Base-by-base conservation (phyloP, 2,797 vertebrate genomes). In the Cetoscarus ocellatus region DNA sequence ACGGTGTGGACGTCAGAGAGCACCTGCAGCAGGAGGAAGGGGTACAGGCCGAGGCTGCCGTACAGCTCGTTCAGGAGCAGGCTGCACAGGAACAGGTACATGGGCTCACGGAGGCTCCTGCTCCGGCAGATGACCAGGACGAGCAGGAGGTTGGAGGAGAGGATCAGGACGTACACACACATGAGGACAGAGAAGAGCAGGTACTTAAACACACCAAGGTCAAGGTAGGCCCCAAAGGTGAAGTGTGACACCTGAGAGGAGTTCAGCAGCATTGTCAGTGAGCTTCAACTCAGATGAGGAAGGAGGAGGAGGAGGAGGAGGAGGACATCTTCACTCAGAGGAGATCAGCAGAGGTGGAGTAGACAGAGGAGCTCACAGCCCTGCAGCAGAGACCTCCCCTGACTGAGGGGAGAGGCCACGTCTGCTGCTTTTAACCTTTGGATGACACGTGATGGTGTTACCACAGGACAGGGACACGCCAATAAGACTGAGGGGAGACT, bases 21-120 rank as follows among this genome's bases (percentile, higher is more conserved):
- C 7, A 88, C 67, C 48, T 85, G 74, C 19, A 43, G 0, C 65
- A 86, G 44, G 8, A 86, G 65, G 17, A 73, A 68, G 11, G 86
- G 84, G 52, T 75, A 82, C 48, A 87, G 39, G 8, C 34, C 67
- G 34, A 79, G 43, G 18, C 84, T 80, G 1, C 86, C 90, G 54
- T 75, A 83, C 50, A 92, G 66, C 40, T 85, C 82, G 79, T 88
- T 90, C 1, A 83, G 53, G 64, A 54, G 19, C 50, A 51, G 50
- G 50, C 50, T 90, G 70, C 85, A 85, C 50, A 91, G 66, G 36
- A 89, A 88, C 38, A 87, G 10, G 77, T 86, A 92, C 91, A 92
- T 92, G 8, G 89, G 91, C 45, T 91, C 86, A 79, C 90, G 87
- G 11, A 92, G 65, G 14, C 66, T 77, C 42, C 77, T 84, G 38